A percentile compares a stretch with the other conserved stretches of the same genome.
Conservation (phyloP, 1,140 invertebrate genomes). For the Pogonognathellus flavescens region DNA sequence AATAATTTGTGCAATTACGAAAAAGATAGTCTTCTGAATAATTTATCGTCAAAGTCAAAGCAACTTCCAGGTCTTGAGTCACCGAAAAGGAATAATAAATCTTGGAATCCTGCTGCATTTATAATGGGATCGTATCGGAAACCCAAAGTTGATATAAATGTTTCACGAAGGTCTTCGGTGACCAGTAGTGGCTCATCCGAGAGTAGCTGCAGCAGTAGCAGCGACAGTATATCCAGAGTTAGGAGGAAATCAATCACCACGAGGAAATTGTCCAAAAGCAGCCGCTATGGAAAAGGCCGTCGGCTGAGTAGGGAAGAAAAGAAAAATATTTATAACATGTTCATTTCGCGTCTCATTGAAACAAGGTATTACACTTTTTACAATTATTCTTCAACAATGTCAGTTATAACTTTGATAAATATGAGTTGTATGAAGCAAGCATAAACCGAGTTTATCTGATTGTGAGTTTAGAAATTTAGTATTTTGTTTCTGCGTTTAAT, state of each 20-base stretch:
- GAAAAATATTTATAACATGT: slow-evolving; percentile 47
- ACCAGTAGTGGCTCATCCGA: not conserved
- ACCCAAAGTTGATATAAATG: not conserved
- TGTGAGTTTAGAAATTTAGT: no score
- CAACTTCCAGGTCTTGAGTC: not conserved
- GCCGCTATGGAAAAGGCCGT: not conserved
- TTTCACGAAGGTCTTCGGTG: not conserved
- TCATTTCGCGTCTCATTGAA: slow-evolving; percentile 29
- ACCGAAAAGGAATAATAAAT: slow-evolving; percentile 23
- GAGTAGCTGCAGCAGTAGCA: not conserved
- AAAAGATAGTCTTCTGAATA: slow-evolving; percentile 8
- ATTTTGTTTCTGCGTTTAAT: not conserved
- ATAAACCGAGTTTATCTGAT: no score
- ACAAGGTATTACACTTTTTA: slow-evolving; percentile 4
- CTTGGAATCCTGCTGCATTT: not conserved
- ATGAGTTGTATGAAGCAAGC: no score
- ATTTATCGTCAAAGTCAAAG: slow-evolving; percentile 35
- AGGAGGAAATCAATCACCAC: not conserved
- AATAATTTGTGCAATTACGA: slow-evolving; percentile 8
- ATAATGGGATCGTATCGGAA: slow-evolving; percentile 25
- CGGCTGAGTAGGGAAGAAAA: slow-evolving; percentile 15
- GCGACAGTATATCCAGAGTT: not conserved
- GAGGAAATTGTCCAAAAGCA: not conserved
- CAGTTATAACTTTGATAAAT: no score
- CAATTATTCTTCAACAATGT: no score